Base-by-base conservation (phyloP, 2,888 invertebrate genomes). In the Creontiades dilutus region DNA sequence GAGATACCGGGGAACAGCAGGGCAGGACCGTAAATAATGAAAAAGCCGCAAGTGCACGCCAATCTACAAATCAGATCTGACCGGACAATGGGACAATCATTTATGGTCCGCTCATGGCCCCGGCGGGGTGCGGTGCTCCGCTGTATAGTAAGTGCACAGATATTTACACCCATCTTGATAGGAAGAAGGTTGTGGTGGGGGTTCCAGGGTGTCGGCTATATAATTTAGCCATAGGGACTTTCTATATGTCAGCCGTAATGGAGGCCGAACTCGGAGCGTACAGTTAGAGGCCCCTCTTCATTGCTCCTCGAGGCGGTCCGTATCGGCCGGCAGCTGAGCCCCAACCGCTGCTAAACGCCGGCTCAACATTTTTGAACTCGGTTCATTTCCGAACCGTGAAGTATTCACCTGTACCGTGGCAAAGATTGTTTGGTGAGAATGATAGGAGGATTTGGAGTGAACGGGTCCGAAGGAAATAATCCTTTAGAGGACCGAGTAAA, bases 121-220 rank as follows among this genome's bases (percentile, higher is more conserved):
- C 23, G 19, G 19, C 12, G 68, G 68, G 68, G 19, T 23, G n/a
- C 19, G 68, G 68, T 19, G 68, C 11, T 7, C 61, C 85, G 28
- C 19, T 23, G 82, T 46, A 19, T 46, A 68, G 89, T 89, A 82
- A 82, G 82, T 89, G 89, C 52, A 89, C 81, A 47, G 89, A 89
- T 89, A 89, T 89, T 89, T 89, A 89, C 89, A 89, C 89, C 82
- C 81, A 89, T 89, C 89, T 82, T 61, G 89, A 89, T 89, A 82
- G 81, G 19, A n/a, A 16, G 75, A 75, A 57, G 47, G 61, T 12
- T 27, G 37, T 48, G 55, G 48, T 28, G 28, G 46, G 28, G 37
- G 85, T 13, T 46, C 16, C n/a, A 1, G 47, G 27, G 75, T 47
- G 23, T 75, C 37, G 68, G 57, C 86, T 88, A 88, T 88, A 88